phyloP scores from a whole-genome alignment of 2,888 invertebrate genomes.

The Lepeophtheirus nordmannii region DNA sequence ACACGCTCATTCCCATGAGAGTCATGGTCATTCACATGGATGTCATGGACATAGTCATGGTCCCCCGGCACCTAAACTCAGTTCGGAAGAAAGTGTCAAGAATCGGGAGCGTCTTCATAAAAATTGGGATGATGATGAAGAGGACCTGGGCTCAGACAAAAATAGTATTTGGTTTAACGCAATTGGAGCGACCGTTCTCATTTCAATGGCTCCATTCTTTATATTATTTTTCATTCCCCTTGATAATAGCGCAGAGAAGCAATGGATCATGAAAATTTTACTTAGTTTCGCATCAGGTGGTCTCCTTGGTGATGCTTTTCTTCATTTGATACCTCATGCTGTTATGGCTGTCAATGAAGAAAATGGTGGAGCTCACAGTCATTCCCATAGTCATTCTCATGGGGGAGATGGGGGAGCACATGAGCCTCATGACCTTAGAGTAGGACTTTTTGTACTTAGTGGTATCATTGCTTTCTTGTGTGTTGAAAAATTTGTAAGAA shows the following conservation, averaged over 20 bases:
- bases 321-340: constrained; percentile 96
- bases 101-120: constrained; percentile 29
- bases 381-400: constrained; percentile 42
- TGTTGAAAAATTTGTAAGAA: constrained; percentile 78
- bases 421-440: constrained; percentile 28
- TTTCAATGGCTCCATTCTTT: constrained; percentile 85
- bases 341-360: constrained; percentile 7
- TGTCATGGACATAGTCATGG: constrained; percentile 25
- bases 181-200: constrained; percentile 72
- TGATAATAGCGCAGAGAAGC: constrained; percentile 64
- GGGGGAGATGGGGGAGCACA: constrained; percentile 31
- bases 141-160: background rate
- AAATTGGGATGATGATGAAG: constrained; percentile 32
- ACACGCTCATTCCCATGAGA: constrained; percentile 24
- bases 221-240: constrained; percentile 83
- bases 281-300: constrained; percentile 89
- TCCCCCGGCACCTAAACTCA: constrained; percentile 15
- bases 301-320: constrained; percentile 90
- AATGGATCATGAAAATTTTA: constrained; percentile 67
- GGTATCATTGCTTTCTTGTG: constrained; percentile 82
- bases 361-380: constrained; percentile 33
- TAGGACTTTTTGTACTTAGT: constrained; percentile 40
- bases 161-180: constrained; percentile 44
- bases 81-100: constrained; percentile 26
- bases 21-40: constrained; percentile 26